These are phyloP conservation scores for Suncus etruscus DNA, from an alignment of 2,113 vertebrate genomes.

Conservation along the genomic window DNA sequence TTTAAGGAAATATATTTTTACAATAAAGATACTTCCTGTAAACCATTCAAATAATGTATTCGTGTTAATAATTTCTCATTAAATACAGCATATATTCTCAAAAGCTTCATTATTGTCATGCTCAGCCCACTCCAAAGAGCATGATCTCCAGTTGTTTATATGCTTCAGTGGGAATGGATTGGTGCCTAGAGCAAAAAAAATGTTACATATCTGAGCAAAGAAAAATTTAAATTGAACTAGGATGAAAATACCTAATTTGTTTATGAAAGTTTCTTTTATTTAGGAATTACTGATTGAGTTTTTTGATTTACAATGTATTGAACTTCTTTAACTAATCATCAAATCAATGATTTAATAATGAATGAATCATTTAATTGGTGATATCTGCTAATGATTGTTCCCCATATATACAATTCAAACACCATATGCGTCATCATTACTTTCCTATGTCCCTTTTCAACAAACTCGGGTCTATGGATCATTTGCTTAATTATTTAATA, in stretches of 20 bases:
- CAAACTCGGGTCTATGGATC: no score
- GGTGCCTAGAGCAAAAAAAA: slow-evolving; percentile 28
- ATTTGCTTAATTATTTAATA: slow-evolving; percentile 26
- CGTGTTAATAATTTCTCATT: slow-evolving; percentile 6
- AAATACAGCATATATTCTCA: neutral
- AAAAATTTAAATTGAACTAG: slow-evolving; percentile 53
- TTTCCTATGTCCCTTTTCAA: no score
- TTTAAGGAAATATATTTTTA: slow-evolving; percentile 23
- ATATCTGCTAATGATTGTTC: no score
- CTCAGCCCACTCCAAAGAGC: neutral
- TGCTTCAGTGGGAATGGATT: slow-evolving; percentile 31
- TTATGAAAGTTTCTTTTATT: slow-evolving; percentile 14
- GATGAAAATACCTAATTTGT: slow-evolving; percentile 52
- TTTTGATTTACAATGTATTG: no score
- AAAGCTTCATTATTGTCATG: neutral
- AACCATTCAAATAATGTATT: neutral
- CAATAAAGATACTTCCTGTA: slow-evolving; percentile 48
- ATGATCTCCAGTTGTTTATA: neutral
- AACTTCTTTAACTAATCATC: no score
- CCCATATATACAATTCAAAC: no score
- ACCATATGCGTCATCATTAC: no score
- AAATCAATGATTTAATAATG: no score
- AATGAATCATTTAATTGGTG: no score
- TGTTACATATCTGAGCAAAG: slow-evolving; percentile 38
- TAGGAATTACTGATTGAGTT: no score